Conservation (phyloP, 2,797 vertebrate genomes). For the Astyanax mexicanus region DNA sequence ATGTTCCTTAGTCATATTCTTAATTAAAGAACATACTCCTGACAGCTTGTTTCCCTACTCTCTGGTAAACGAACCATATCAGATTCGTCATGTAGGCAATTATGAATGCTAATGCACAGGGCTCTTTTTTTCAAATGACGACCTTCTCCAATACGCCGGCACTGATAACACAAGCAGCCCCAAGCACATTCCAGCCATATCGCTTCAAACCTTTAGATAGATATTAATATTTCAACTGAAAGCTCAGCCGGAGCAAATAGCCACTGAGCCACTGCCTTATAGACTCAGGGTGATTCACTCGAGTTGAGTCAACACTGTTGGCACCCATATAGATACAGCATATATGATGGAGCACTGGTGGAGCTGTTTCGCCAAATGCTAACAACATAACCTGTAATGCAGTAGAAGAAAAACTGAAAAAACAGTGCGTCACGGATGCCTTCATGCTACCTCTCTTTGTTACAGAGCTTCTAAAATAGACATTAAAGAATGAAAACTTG, state of each 20-base stretch:
- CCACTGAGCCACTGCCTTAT: conserved; percentile 10
- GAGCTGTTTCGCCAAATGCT: background rate
- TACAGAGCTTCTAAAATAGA: too few relatives aligned
- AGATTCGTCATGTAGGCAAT: conserved; percentile 94
- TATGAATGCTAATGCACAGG: conserved; percentile 70
- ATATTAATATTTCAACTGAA: conserved; percentile 21
- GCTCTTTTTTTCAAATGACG: conserved; percentile 54
- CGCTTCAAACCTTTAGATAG: background rate
- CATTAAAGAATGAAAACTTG: too few relatives aligned
- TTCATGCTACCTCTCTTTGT: too few relatives aligned
- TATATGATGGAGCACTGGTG: too few relatives aligned
- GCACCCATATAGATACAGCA: too few relatives aligned
- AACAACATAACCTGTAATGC: too few relatives aligned
- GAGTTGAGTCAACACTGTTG: background rate
- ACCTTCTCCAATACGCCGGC: conserved; percentile 45
- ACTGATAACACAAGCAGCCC: conserved; percentile 41
- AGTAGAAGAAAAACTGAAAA: too few relatives aligned
- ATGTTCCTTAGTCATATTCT: conserved; percentile 83
- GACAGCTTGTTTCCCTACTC: conserved; percentile 81
- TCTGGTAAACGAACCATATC: conserved; percentile 92
- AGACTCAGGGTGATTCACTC: conserved; percentile 21
- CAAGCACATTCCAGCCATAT: conserved; percentile 29
- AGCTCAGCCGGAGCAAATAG: background rate
- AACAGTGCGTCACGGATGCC: too few relatives aligned
- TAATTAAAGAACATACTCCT: conserved; percentile 91